Conservation (phyloP, 2,888 invertebrate species). For the Cloeon dipterum region DNA sequence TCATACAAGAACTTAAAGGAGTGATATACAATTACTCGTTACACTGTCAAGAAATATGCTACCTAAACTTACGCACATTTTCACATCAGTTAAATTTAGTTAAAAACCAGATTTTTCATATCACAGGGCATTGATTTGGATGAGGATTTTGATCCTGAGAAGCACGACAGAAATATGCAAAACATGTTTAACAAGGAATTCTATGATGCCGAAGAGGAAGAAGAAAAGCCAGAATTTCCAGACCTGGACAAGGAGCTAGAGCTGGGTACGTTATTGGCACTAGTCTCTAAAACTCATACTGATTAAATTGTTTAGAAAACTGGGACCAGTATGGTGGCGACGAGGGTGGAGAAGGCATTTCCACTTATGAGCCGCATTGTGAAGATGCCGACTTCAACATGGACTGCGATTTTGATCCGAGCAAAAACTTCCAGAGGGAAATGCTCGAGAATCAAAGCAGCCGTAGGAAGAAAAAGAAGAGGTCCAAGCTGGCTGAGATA, state of each 20-base stretch:
- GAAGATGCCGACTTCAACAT: constrained; percentile 74
- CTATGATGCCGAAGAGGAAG: constrained; percentile 45
- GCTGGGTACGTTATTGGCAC: constrained; percentile 20
- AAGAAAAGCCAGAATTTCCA: constrained; percentile 66
- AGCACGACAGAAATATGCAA: constrained; percentile 69
- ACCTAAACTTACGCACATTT: too few relatives aligned
- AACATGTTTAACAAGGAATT: constrained; percentile 69
- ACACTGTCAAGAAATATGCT: too few relatives aligned
- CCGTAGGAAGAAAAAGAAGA: constrained; percentile 35
- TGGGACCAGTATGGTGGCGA: constrained; percentile 39
- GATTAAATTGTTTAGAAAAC: too few relatives aligned
- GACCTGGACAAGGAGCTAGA: constrained; percentile 51
- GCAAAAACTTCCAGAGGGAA: constrained; percentile 29
- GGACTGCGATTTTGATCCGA: constrained; percentile 71
- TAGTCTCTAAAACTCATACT: too few relatives aligned
- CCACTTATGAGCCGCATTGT: constrained; percentile 28
- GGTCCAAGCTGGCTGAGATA: constrained; percentile 53
- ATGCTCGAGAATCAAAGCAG: constrained; percentile 26
- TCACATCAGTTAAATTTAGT: too few relatives aligned
- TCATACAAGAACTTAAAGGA: too few relatives aligned
- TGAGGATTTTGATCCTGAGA: constrained; percentile 73
- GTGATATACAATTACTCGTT: too few relatives aligned
- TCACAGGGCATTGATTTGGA: constrained; percentile 57
- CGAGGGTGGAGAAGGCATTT: constrained; percentile 15
- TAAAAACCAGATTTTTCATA: constrained; percentile 1